Conservation (phyloP, 2,888 invertebrate genomes). For the Drosophila differens region DNA sequence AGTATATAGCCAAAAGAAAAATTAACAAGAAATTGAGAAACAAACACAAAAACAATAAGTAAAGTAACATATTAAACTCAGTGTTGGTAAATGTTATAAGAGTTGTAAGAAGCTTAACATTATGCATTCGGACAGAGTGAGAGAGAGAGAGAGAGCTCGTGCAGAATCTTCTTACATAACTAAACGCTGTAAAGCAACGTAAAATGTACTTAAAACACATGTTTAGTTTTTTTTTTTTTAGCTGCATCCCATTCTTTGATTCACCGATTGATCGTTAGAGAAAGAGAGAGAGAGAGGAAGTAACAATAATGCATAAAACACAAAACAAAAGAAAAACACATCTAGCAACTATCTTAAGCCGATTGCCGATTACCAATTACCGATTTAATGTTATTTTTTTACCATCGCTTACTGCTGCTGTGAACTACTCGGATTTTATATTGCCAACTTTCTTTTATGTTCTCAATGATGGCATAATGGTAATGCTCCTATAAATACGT, state of each 20-base stretch:
- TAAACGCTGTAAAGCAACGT: slow-evolving; percentile 35
- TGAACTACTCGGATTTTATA: slow-evolving; percentile 38
- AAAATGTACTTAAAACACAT: slow-evolving; percentile 55
- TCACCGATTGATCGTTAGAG: slow-evolving; percentile 1
- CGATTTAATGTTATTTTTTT: slow-evolving; percentile 8
- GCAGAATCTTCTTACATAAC: slow-evolving; percentile 34
- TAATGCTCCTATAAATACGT: slow-evolving; percentile 27
- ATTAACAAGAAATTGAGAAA: slow-evolving; percentile 10
- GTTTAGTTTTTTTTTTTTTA: slow-evolving; percentile 28
- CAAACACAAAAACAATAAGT: slow-evolving; percentile 11
- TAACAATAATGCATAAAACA: slow-evolving; percentile 13
- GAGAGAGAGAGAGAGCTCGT: too few species aligned
- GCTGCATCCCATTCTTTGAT: slow-evolving; percentile 10
- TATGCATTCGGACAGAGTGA: not conserved
- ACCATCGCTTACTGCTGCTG: slow-evolving; percentile 17
- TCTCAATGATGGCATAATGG: slow-evolving; percentile 24
- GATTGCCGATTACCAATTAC: slow-evolving; percentile 12
- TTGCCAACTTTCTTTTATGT: slow-evolving; percentile 35
- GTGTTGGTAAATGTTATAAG: slow-evolving; percentile 12
- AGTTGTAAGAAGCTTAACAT: slow-evolving; percentile 12
- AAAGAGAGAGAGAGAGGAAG: not conserved
- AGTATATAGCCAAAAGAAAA: slow-evolving; percentile 35
- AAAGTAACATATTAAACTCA: slow-evolving; percentile 14
- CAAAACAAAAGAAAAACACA: slow-evolving; percentile 19
- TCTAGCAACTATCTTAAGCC: slow-evolving; percentile 34